Percentiles rank a stretch among this genome's conserved stretches.
Conservation (phyloP, 2,113 vertebrate species). For the Hemichromis elongatus region DNA sequence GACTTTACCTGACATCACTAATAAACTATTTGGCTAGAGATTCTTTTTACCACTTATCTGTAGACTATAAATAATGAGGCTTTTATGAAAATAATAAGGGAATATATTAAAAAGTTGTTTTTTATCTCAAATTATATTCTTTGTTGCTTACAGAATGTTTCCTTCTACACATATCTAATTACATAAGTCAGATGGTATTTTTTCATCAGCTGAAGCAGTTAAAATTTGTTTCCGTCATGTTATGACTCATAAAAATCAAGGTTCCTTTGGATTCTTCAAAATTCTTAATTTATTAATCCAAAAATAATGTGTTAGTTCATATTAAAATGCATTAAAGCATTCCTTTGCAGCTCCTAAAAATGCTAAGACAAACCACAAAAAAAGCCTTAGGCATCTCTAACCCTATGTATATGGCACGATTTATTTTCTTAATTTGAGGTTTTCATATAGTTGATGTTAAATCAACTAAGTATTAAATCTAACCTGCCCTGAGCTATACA, state of each 20-base stretch:
- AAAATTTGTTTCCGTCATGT: not conserved
- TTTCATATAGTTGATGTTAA: not conserved
- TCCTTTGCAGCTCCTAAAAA: not conserved
- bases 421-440: not conserved
- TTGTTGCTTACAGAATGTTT: not conserved
- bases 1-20: not conserved
- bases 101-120: not conserved
- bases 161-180: not conserved
- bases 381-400: not conserved
- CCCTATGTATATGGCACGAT: not conserved
- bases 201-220: not conserved
- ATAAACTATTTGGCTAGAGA: not conserved
- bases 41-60: not conserved
- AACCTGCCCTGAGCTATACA: not conserved
- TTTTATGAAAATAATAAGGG: not conserved
- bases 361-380: not conserved
- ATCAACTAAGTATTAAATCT: not conserved
- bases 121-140: not conserved
- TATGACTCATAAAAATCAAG: not conserved
- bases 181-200: not conserved
- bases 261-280: not conserved
- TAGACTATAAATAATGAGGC: not conserved
- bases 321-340: not conserved
- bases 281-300: accelerated
- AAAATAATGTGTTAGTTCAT: not conserved